These are phyloP conservation scores for Tortrix viridana DNA, from an alignment of 2,888 invertebrate species.

Conservation along the genomic window DNA sequence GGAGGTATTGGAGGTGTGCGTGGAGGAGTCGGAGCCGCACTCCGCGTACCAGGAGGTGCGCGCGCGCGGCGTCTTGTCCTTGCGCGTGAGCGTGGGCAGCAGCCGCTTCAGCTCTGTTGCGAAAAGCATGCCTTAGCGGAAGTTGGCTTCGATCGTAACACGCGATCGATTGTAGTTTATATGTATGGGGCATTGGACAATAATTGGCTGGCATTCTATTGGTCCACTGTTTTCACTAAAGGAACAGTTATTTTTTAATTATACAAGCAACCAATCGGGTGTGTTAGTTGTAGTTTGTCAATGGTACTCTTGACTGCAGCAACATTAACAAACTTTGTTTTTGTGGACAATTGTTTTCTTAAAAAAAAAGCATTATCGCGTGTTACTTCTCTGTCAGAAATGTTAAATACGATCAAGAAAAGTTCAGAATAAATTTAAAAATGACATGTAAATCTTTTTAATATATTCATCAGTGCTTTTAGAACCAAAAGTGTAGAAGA, in stretches of 20 bases:
- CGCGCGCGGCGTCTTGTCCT: constrained; percentile 75
- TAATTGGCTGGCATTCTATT: no score
- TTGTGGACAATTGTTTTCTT: no score
- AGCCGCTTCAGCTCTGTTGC: constrained; percentile 73
- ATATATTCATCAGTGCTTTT: neutral
- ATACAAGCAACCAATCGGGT: no score
- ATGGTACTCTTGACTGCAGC: no score
- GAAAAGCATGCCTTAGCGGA: constrained; percentile 22
- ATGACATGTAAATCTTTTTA: neutral
- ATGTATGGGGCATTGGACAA: neutral
- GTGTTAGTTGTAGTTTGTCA: no score
- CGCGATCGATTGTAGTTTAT: constrained; percentile 27
- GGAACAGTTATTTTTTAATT: no score
- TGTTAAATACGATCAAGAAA: no score
- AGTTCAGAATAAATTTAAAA: no score
- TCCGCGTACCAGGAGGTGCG: constrained; percentile 89
- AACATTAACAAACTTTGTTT: no score
- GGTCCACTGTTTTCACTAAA: no score
- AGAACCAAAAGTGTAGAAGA: neutral
- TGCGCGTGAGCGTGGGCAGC: constrained; percentile 73
- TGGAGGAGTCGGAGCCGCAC: constrained; percentile 75
- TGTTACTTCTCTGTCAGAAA: no score
- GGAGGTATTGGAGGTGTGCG: constrained; percentile 68
- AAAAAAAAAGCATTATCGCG: no score
- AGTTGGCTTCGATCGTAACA: constrained; percentile 11